Evolutionary conservation across 2,113 vertebrate species (phyloP).

Genomic region (Misgurnus anguillicaudatus): DNA sequence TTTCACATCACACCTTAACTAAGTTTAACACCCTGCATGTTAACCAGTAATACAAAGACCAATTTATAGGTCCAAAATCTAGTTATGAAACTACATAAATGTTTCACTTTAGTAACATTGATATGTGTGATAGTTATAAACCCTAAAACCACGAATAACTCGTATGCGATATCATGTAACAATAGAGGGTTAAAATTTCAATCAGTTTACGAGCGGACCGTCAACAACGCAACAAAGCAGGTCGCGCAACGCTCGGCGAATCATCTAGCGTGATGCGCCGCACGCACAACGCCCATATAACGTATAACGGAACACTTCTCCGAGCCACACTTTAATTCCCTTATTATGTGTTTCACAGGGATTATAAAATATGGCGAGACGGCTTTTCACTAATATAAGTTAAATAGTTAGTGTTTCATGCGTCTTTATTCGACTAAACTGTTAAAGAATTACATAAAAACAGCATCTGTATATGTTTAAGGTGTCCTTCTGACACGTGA

Average conservation of each 20-base stretch:
- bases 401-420: neutral
- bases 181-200: too few species aligned
- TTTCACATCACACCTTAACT: too few species aligned
- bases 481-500: neutral
- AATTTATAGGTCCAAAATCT: too few species aligned
- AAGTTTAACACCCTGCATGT: too few species aligned
- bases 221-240: conserved; percentile 11
- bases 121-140: too few species aligned
- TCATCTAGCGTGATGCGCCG: conserved; percentile 4
- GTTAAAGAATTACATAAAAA: neutral
- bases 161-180: too few species aligned
- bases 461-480: neutral
- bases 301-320: neutral
- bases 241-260: neutral
- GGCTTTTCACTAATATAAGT: neutral
- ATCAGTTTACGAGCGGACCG: neutral
- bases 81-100: too few species aligned
- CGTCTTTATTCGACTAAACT: neutral
- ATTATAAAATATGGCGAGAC: neutral
- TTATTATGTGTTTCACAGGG: neutral
- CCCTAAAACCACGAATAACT: too few species aligned
- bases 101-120: too few species aligned
- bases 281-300: conserved; percentile 34
- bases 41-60: too few species aligned
- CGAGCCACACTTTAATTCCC: neutral